Conservation (phyloP, 2,888 invertebrate genomes). For the Hypsopygia costalis region DNA sequence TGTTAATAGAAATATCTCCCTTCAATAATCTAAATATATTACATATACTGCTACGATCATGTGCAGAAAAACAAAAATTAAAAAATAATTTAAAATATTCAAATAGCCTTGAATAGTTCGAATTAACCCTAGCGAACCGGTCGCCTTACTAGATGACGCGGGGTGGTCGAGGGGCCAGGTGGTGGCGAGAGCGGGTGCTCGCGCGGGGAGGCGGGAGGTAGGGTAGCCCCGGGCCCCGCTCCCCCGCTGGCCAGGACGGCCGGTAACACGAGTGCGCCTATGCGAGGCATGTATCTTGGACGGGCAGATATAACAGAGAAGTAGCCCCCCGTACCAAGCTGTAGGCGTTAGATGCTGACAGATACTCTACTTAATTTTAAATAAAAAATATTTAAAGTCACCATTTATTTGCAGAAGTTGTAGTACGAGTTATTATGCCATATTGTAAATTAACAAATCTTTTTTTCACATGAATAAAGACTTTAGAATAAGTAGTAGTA, state of each 20-base stretch:
- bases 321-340: slow-evolving; percentile 77
- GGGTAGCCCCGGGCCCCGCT: slow-evolving; percentile 20
- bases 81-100: slow-evolving; percentile 60
- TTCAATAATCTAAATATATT: no score
- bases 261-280: slow-evolving; percentile 80
- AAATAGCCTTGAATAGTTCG: slow-evolving; percentile 69
- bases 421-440: no score
- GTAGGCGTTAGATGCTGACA: slow-evolving; percentile 32
- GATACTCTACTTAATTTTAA: slow-evolving; percentile 46
- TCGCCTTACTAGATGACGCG: slow-evolving; percentile 74
- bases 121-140: slow-evolving; percentile 76
- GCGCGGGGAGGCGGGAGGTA: slow-evolving; percentile 23
- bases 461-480: no score
- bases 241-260: slow-evolving; percentile 63
- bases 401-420: no score
- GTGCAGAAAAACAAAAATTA: slow-evolving; percentile 26
- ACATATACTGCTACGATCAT: no score
- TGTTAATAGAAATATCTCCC: no score
- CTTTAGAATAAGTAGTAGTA: no score
- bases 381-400: not conserved
- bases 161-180: slow-evolving; percentile 46
- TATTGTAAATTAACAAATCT: no score
- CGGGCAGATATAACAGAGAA: slow-evolving; percentile 80
- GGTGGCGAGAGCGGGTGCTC: slow-evolving; percentile 29
- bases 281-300: slow-evolving; percentile 81